Base-by-base conservation (phyloP, 2,888 invertebrate species). In the Heliconius hortense region DNA sequence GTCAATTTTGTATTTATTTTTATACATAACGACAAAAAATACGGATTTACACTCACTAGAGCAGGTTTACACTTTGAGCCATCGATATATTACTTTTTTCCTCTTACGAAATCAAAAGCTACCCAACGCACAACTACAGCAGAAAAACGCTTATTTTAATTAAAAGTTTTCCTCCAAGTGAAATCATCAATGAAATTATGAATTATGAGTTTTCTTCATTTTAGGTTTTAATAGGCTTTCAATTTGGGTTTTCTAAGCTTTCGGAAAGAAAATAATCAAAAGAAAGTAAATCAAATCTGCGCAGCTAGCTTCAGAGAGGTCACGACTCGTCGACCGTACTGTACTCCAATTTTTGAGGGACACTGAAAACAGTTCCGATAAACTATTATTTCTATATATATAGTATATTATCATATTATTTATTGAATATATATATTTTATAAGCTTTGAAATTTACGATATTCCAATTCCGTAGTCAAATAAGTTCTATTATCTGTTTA, bases 401-500 rank as follows among this genome's bases (percentile, higher is more conserved):
- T n/a, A n/a, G n/a, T 10, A 59, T 60, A 2, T 26, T 13, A 13
- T 11, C 26, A 28, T 21, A 4, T n/a, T 11, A 35, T 11, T 64
- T 64, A 68, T 18, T 43, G 15, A 15, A 26, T 8, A 48, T 31
- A 53, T n/a, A 28, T 53, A 67, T 67, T 26, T 8, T 11, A 11
- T 31, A n/a, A 2, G 24, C 39, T 26, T 5, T 53, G 31, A 60
- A 21, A 31, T 15, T 56, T 39, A 39, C 24, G 62, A 71, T 26
- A 71, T 71, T 60, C 28, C 24, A 71, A 60, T 71, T 59, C 56
- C 21, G 60, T 43, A 71, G 60, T 60, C 39, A 71, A 71, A 71
- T 71, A 71, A 71, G 71, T 71, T 71, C 43, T 71, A 71, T 71
- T 62, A 62, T 43, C 71, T 28, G 43, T 68, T 26, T 56, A 74